These are phyloP conservation scores for Lycia hirtaria DNA, from an alignment of 2,888 invertebrate genomes.

Conservation along the genomic window DNA sequence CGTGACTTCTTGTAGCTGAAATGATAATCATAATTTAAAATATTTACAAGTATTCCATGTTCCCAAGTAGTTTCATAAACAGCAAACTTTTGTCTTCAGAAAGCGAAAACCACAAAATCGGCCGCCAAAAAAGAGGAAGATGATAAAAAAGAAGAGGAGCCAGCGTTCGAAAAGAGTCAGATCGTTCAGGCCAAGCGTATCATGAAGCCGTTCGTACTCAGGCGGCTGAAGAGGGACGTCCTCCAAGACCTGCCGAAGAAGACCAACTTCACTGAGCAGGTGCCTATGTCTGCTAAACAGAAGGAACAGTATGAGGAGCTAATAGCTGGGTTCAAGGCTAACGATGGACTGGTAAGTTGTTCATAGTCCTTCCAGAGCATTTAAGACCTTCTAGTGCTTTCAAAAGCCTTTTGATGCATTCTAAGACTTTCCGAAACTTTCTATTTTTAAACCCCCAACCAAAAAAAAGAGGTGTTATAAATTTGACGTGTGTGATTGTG, in stretches of 20 bases:
- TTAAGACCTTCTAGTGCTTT: no score
- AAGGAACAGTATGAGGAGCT: constrained; percentile 90
- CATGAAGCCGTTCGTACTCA: constrained; percentile 97
- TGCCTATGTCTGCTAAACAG: constrained; percentile 89
- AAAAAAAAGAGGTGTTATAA: no score
- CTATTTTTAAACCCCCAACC: no score
- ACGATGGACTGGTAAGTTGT: constrained; percentile 82
- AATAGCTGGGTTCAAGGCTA: constrained; percentile 88
- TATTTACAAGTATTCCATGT: no score
- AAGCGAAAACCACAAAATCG: constrained; percentile 83
- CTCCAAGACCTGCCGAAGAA: constrained; percentile 94
- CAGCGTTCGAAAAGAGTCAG: constrained; percentile 95
- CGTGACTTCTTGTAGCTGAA: no score
- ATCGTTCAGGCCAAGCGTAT: constrained; percentile 97
- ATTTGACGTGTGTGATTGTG: no score
- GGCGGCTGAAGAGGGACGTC: constrained; percentile 95
- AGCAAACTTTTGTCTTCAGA: constrained; percentile 59
- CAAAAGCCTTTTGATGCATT: no score
- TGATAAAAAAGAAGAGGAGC: constrained; percentile 68
- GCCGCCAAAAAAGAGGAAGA: constrained; percentile 79
- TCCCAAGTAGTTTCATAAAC: constrained; percentile 90
- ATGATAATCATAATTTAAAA: no score
- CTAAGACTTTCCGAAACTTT: constrained; percentile 82
- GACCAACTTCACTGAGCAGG: constrained; percentile 87
- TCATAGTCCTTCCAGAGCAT: neutral